Evolutionary conservation across 2,113 vertebrate genomes (phyloP).

Genomic region (Anhinga rufa): DNA sequence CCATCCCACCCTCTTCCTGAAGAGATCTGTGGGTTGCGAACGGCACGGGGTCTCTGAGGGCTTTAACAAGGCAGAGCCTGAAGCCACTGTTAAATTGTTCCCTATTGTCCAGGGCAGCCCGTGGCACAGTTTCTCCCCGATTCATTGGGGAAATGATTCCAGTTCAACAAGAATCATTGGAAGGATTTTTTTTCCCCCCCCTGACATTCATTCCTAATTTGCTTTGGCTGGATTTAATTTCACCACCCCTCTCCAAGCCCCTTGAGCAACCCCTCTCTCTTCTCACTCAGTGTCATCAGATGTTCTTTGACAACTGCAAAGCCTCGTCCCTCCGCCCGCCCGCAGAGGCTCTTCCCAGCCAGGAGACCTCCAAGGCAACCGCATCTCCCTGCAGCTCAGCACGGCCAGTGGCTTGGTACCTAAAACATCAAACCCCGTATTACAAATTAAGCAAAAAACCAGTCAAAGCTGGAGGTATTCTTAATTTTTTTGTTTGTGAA

Average conservation of each 20-base stretch:
- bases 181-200: background rate
- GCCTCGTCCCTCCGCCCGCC: background rate
- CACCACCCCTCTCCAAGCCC: background rate
- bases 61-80: background rate
- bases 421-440: background rate
- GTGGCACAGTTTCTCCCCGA: background rate
- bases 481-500: background rate
- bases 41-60: background rate
- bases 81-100: background rate
- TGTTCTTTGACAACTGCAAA: background rate
- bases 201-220: background rate
- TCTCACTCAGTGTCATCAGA: background rate
- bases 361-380: background rate
- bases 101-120: background rate
- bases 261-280: background rate
- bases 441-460: background rate
- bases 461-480: background rate
- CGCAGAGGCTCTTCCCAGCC: background rate
- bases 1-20: background rate
- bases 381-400: background rate
- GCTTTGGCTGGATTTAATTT: background rate
- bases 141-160: background rate
- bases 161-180: background rate
- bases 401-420: background rate
- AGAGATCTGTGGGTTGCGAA: background rate